These are phyloP conservation scores for Typhlichthys eigenmanni DNA, from an alignment of 2,797 vertebrate genomes.

Conservation along the genomic window DNA sequence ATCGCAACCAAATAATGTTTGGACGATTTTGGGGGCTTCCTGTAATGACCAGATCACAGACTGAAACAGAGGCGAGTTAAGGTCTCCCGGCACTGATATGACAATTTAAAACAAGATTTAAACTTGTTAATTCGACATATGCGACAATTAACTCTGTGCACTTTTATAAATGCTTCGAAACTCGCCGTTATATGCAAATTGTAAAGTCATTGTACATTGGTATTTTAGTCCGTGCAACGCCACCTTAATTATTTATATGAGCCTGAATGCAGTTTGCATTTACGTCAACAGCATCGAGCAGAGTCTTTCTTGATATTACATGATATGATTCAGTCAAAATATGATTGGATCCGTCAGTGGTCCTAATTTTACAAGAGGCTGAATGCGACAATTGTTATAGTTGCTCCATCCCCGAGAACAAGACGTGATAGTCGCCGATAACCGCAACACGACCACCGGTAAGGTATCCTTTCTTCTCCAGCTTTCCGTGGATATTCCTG, in stretches of 20 bases:
- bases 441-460: constrained; percentile 61
- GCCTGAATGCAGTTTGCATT: constrained; percentile 76
- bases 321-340: constrained; percentile 46
- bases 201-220: neutral
- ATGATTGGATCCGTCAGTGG: constrained; percentile 48
- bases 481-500: constrained; percentile 20
- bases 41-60: constrained; percentile 25
- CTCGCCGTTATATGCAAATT: too few species aligned
- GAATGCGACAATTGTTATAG: constrained; percentile 53
- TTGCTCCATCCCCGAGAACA: constrained; percentile 36
- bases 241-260: constrained; percentile 79
- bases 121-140: accelerated
- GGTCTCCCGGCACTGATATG: constrained; percentile 13
- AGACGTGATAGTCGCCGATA: constrained; percentile 49
- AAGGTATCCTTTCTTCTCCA: constrained; percentile 42
- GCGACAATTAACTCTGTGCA: accelerated
- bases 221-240: constrained; percentile 22
- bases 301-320: constrained; percentile 64
- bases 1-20: constrained; percentile 23
- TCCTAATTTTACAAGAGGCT: constrained; percentile 27
- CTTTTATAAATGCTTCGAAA: accelerated
- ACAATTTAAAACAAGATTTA: neutral
- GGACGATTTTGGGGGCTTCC: constrained; percentile 46
- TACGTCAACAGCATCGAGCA: constrained; percentile 78
- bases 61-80: constrained; percentile 42